phyloP scores from a whole-genome alignment of 1,140 invertebrate species.

The Drosophila bocki region DNA sequence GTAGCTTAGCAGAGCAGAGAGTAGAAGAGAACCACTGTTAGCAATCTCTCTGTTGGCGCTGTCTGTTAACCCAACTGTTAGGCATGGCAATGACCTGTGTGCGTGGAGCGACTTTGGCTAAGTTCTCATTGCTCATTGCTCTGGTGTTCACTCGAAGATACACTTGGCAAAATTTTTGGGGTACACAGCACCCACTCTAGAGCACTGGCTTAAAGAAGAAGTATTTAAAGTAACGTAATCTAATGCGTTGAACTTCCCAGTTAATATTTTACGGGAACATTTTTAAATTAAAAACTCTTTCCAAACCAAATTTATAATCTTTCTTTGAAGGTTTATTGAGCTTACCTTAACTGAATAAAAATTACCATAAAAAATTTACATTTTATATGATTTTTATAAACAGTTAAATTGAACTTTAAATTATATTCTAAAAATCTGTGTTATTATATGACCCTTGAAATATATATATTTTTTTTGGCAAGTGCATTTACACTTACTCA shows the following conservation, averaged over 20 bases:
- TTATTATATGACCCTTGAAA: neutral
- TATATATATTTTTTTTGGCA: neutral
- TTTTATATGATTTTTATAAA: neutral
- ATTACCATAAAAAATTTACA: neutral
- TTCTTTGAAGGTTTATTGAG: too few relatives aligned
- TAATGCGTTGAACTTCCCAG: neutral
- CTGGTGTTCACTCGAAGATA: slow-evolving; percentile 20
- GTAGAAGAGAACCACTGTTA: slow-evolving; percentile 31
- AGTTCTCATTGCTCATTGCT: slow-evolving; percentile 45
- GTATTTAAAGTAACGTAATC: too few relatives aligned
- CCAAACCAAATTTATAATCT: too few relatives aligned
- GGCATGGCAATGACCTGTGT: slow-evolving; percentile 53
- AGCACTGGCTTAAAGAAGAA: neutral
- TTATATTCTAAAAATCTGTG: neutral
- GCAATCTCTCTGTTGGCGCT: neutral
- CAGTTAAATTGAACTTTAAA: neutral
- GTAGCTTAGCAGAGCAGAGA: slow-evolving; percentile 20
- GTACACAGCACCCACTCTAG: neutral
- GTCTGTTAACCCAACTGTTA: slow-evolving; percentile 33
- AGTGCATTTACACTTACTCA: slow-evolving; percentile 15
- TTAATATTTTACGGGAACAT: neutral
- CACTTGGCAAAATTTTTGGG: slow-evolving; percentile 1
- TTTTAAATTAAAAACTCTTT: too few relatives aligned
- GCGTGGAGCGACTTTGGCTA: slow-evolving; percentile 44
- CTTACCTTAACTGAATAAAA: neutral